Base-by-base conservation (phyloP, 2,888 invertebrate genomes). In the Yponomeuta evonymella region DNA sequence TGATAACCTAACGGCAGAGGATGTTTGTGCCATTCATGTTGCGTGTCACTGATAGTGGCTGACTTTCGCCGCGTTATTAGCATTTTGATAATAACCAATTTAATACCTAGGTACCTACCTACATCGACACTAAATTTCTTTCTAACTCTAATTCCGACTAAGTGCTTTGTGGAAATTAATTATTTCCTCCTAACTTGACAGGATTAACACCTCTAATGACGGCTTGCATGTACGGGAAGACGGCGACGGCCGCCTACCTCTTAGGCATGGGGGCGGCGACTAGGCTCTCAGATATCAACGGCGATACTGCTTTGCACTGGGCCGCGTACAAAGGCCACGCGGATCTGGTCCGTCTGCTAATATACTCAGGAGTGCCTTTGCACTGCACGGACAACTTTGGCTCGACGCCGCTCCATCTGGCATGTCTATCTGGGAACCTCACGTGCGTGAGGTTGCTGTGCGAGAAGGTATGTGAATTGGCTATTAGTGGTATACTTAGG, bases 261-360 rank as follows among this genome's bases (percentile, higher is more conserved):
- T 93, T 98, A 70, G 98, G 98, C 48, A 97, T 96, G 95, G 97
- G 97, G 3, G 97, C 98, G 0, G 93, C 96, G 1, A 96, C 97
- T 75, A 95, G 97, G 79, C 92, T 97, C 68, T 96, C 96, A 1
- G 98, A 98, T 79, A 97, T 97, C 76, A 98, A 98, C 81, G 98
- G 98, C 0, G 98, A 98, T 80, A 97, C 97, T 0, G 98, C 98
- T 0, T 89, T 98, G 48, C 98, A 98, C 81, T 98, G 98, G 98
- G 97, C 98, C 0, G 97, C 98, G 0, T 98, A 98, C 84, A 98
- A 98, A 86, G 98, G 97, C 0, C 97, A 97, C 78, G 95, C 96
- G 0, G 98, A 98, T 80, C 88, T 98, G 72, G 97, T 98, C 81
- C 94, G 96, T 68, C 89, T 98, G 70, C 91, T 98, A 30, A 97